phyloP scores from a whole-genome alignment of 1,140 invertebrate genomes.

The Cyclina sinensis region DNA sequence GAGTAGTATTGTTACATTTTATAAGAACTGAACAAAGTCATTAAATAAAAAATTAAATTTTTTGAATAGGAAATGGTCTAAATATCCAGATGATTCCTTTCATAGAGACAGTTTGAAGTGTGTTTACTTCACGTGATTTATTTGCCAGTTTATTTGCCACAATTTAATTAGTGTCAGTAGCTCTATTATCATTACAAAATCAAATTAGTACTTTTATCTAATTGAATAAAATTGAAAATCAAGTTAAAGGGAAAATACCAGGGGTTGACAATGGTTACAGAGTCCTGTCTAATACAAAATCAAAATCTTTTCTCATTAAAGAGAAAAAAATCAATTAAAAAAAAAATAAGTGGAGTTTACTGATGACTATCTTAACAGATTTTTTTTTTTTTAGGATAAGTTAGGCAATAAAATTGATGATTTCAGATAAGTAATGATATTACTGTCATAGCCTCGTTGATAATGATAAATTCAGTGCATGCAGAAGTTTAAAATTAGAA shows the following conservation, averaged over 20 bases:
- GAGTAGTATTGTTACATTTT: not conserved
- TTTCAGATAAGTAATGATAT: too few relatives aligned
- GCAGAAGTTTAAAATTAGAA: too few relatives aligned
- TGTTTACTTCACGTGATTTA: constrained; percentile 26
- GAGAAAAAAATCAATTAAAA: too few relatives aligned
- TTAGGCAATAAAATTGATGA: too few relatives aligned
- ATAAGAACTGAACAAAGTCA: not conserved
- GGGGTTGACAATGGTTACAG: not conserved
- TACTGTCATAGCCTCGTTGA: too few relatives aligned
- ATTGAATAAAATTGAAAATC: not conserved
- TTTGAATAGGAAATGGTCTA: not conserved
- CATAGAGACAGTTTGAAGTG: not conserved
- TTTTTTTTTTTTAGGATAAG: too few relatives aligned
- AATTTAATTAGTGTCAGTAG: not conserved
- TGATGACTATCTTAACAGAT: too few relatives aligned
- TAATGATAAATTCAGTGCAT: too few relatives aligned
- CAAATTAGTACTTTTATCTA: constrained; percentile 17
- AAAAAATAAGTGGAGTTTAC: too few relatives aligned
- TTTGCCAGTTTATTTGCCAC: constrained; percentile 14
- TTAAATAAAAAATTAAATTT: not conserved
- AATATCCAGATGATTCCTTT: not conserved
- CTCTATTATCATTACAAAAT: not conserved
- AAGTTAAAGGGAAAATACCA: not conserved
- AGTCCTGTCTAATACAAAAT: too few relatives aligned
- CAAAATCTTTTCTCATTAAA: too few relatives aligned